A percentile compares a stretch with the other conserved stretches of the same genome.
These are phyloP conservation scores for Aphelocoma californica DNA, from an alignment of 2,797 vertebrate species.

Conservation along the genomic window DNA sequence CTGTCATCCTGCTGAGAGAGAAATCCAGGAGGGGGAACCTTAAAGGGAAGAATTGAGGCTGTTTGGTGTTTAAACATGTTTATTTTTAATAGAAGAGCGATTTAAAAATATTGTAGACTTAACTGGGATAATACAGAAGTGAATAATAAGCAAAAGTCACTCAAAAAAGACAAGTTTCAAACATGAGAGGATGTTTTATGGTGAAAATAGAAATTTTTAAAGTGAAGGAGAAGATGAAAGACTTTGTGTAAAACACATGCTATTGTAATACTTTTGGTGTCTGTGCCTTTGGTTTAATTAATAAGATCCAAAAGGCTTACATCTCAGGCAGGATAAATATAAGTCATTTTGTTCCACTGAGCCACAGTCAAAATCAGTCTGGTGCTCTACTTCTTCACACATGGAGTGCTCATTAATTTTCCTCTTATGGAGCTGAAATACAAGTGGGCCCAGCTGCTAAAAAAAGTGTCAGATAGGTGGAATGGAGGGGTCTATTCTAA, in stretches of 20 bases:
- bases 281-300: slow-evolving; percentile 64
- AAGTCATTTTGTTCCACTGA: slow-evolving; percentile 46
- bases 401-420: not conserved
- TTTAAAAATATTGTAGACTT: slow-evolving; percentile 71
- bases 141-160: slow-evolving; percentile 64
- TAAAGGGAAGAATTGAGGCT: slow-evolving; percentile 54
- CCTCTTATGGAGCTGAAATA: not conserved
- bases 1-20: slow-evolving; percentile 65
- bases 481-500: not conserved
- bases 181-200: slow-evolving; percentile 63
- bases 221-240: slow-evolving; percentile 60
- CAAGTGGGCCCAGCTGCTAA: not conserved
- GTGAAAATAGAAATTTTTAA: slow-evolving; percentile 64
- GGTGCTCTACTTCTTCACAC: slow-evolving; percentile 29
- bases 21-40: slow-evolving; percentile 55
- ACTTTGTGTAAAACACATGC: slow-evolving; percentile 65
- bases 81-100: slow-evolving; percentile 67
- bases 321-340: slow-evolving; percentile 56
- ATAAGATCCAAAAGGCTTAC: slow-evolving; percentile 64
- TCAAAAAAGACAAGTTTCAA: slow-evolving; percentile 71
- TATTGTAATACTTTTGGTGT: slow-evolving; percentile 59
- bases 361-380: slow-evolving; percentile 33
- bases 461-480: not conserved
- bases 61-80: slow-evolving; percentile 68
- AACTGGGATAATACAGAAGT: slow-evolving; percentile 62